Evolutionary conservation across 2,797 vertebrate genomes (phyloP).

Genomic region (Helicolenus hilgendorfi): DNA sequence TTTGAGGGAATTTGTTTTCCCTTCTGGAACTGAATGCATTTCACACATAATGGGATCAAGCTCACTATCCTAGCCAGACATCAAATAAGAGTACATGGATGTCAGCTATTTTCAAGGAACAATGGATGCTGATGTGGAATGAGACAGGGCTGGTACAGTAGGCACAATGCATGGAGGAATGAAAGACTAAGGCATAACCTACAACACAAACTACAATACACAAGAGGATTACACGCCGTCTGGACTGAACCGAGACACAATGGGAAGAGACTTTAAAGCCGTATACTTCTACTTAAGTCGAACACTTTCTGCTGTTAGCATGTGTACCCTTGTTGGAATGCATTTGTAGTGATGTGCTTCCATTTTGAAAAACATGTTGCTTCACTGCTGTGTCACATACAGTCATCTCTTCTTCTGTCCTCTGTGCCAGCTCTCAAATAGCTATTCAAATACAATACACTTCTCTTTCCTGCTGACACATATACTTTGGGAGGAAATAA

Average conservation of each 20-base stretch:
- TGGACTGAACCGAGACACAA: constrained; percentile 64
- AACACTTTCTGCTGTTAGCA: constrained; percentile 18
- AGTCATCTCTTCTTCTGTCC: not conserved
- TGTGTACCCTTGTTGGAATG: not conserved
- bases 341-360: not conserved
- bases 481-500: not conserved
- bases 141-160: constrained; percentile 73
- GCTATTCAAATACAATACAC: not conserved
- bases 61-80: constrained; percentile 78
- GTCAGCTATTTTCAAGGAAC: constrained; percentile 83
- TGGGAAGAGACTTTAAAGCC: constrained; percentile 55
- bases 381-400: not conserved
- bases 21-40: constrained; percentile 85
- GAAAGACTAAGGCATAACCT: constrained; percentile 58
- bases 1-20: constrained; percentile 80
- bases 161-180: constrained; percentile 63
- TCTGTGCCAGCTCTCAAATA: not conserved
- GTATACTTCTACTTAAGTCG: constrained; percentile 23
- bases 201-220: constrained; percentile 71
- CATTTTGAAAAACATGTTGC: not conserved
- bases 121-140: constrained; percentile 79
- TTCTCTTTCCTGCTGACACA: constrained; percentile 1
- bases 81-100: constrained; percentile 79
- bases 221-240: constrained; percentile 81
- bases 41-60: constrained; percentile 87